These are phyloP conservation scores for Cisticola juncidis DNA, from an alignment of 2,113 vertebrate genomes.

Conservation along the genomic window DNA sequence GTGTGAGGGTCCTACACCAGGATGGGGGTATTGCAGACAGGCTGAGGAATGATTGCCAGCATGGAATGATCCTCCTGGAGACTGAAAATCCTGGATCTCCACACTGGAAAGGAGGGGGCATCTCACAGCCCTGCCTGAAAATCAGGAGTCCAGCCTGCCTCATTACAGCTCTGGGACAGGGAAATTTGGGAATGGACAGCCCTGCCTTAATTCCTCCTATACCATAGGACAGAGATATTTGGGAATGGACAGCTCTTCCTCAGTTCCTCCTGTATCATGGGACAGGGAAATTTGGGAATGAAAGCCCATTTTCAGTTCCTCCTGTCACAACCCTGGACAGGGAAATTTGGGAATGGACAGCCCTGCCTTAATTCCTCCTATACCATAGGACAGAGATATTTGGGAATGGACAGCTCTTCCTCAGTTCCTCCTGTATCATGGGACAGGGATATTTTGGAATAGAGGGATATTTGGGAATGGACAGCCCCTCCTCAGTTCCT, in stretches of 20 bases:
- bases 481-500: neutral
- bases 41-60: neutral
- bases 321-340: neutral
- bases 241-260: neutral
- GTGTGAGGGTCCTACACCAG: accelerated
- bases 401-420: neutral
- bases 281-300: neutral
- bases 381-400: neutral
- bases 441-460: neutral
- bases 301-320: neutral
- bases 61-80: accelerated
- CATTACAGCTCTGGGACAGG: accelerated
- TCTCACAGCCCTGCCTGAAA: neutral
- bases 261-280: neutral
- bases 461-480: neutral
- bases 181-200: neutral
- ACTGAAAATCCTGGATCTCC: neutral
- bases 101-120: neutral
- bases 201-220: neutral
- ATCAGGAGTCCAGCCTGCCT: neutral
- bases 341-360: neutral
- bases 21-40: neutral
- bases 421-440: too few species aligned
- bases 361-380: neutral
- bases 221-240: neutral